A percentile compares a stretch with the other conserved stretches of the same genome.
These are phyloP conservation scores for Microtus montanus DNA, from an alignment of 2,113 vertebrate species.

Conservation along the genomic window DNA sequence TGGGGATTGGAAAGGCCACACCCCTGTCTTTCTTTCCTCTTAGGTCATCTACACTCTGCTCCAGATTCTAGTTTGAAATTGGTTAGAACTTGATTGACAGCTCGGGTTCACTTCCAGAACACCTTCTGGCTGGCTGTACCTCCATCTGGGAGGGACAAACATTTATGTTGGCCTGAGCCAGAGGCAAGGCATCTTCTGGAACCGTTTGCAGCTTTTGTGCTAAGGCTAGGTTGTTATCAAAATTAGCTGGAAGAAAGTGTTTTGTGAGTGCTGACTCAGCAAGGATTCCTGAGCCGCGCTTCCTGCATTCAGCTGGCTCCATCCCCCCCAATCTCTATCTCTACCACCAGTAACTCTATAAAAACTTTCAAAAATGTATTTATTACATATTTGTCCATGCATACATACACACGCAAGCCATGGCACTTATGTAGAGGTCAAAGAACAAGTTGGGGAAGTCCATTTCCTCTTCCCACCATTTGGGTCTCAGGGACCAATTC, in stretches of 20 bases:
- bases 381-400: neutral
- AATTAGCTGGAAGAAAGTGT: neutral
- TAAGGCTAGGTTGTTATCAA: neutral
- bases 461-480: neutral
- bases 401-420: neutral
- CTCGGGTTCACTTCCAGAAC: neutral
- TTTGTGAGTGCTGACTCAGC: neutral
- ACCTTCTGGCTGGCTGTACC: neutral
- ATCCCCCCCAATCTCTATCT: neutral
- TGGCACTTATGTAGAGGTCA: neutral
- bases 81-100: constrained; percentile 43
- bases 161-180: neutral
- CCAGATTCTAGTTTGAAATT: constrained; percentile 65
- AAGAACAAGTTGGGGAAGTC: neutral
- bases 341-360: neutral
- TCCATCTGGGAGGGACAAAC: neutral
- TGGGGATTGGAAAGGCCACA: neutral
- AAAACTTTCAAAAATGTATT: neutral
- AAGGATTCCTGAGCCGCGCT: neutral
- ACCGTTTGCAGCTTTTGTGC: neutral
- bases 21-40: constrained; percentile 34
- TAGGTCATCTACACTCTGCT: constrained; percentile 21
- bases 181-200: neutral
- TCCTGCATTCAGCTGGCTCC: neutral
- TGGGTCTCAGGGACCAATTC: neutral